Evolutionary conservation across 2,797 vertebrate genomes (phyloP).

Genomic region (Gymnopithys bicolor): DNA sequence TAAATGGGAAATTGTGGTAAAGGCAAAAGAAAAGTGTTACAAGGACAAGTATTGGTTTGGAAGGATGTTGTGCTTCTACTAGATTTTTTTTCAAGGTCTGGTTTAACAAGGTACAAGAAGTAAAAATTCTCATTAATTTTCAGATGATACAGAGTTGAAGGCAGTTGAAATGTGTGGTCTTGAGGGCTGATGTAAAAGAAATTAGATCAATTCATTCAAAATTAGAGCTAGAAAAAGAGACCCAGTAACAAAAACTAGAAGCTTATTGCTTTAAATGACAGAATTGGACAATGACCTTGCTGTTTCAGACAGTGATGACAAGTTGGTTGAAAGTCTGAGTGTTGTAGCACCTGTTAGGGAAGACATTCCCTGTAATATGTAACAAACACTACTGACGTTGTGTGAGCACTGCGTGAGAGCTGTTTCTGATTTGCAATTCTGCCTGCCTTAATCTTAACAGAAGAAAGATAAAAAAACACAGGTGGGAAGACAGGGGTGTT

Average conservation of each 20-base stretch:
- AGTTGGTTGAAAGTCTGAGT: not conserved
- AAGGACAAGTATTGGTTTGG: not conserved
- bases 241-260: not conserved
- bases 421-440: not conserved
- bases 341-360: not conserved
- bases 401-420: not conserved
- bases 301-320: not conserved
- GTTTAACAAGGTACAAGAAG: not conserved
- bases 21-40: not conserved
- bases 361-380: not conserved
- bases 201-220: not conserved
- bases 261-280: not conserved
- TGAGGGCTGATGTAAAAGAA: not conserved
- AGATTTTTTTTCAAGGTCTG: not conserved
- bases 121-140: not conserved
- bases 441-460: not conserved
- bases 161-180: not conserved
- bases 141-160: not conserved
- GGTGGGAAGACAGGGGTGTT: not conserved
- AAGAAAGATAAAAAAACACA: not conserved
- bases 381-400: rapidly evolving
- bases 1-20: not conserved
- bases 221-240: not conserved
- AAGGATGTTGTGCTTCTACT: not conserved
- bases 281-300: not conserved